These are phyloP conservation scores for Heliothis virescens DNA, from an alignment of 1,140 invertebrate genomes.

Conservation along the genomic window DNA sequence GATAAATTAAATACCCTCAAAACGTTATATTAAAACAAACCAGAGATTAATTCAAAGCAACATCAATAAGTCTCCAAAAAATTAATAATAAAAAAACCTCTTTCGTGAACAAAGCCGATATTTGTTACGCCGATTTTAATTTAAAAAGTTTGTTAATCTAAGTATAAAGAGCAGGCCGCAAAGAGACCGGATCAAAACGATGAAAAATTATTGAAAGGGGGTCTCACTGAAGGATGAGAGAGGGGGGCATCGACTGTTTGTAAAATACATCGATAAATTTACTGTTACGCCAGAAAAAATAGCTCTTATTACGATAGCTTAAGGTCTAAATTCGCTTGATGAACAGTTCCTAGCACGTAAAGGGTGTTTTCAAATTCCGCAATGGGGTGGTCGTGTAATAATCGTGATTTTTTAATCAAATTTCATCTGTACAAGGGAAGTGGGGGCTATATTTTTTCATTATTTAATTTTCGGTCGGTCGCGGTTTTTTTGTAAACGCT, in stretches of 20 bases:
- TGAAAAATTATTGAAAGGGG: constrained; percentile 86
- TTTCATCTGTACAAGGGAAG: constrained; percentile 84
- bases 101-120: constrained; percentile 60
- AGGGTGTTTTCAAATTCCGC: constrained; percentile 45
- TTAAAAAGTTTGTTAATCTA: constrained; percentile 85
- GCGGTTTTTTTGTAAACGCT: constrained; percentile 74
- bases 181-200: constrained; percentile 82
- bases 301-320: constrained; percentile 37
- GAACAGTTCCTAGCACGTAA: constrained; percentile 39
- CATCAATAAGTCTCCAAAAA: constrained; percentile 34
- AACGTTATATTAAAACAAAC: constrained; percentile 11
- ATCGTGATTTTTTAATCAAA: constrained; percentile 86
- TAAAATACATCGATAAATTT: constrained; percentile 64
- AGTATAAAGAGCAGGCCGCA: constrained; percentile 78
- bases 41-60: constrained; percentile 16
- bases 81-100: constrained; percentile 38
- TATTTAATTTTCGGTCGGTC: constrained; percentile 85
- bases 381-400: constrained; percentile 77
- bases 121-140: constrained; percentile 79
- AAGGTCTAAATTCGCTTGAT: constrained; percentile 52
- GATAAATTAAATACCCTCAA: neutral
- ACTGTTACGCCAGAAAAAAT: constrained; percentile 30
- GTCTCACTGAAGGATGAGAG: constrained; percentile 67
- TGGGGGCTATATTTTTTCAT: constrained; percentile 85
- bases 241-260: constrained; percentile 74